Evolutionary conservation across 2,888 invertebrate species (phyloP).

Genomic region (Thereva unica): DNA sequence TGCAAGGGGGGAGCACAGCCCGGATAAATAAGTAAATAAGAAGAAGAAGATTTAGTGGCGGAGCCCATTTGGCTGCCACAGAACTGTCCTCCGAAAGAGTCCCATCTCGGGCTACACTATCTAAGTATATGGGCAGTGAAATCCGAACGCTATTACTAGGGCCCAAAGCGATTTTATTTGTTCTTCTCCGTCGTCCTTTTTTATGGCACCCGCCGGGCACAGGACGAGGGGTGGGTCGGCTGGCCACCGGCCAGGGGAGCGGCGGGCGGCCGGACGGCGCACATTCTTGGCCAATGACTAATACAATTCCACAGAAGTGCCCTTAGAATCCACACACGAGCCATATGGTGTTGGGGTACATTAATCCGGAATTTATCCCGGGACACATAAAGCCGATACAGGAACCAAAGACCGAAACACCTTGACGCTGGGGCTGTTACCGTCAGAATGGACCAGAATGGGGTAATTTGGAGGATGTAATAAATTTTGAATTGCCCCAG

Average conservation of each 20-base stretch:
- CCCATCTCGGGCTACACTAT: slow-evolving; percentile 13
- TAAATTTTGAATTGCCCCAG: slow-evolving; percentile 41
- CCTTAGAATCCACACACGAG: slow-evolving; percentile 31
- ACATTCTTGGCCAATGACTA: slow-evolving; percentile 5
- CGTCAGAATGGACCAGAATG: slow-evolving; percentile 37
- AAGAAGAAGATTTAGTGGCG: slow-evolving; percentile 20
- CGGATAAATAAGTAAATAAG: slow-evolving; percentile 37
- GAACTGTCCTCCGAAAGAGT: slow-evolving; percentile 15
- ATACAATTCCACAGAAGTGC: slow-evolving; percentile 16
- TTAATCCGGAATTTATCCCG: slow-evolving; percentile 38
- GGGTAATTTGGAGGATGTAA: slow-evolving; percentile 39
- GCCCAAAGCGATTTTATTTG: slow-evolving; percentile 37
- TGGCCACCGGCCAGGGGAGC: slow-evolving; percentile 24
- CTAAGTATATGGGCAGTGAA: slow-evolving; percentile 14
- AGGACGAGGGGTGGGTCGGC: slow-evolving; percentile 35
- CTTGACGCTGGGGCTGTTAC: slow-evolving; percentile 28
- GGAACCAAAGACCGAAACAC: slow-evolving; percentile 40
- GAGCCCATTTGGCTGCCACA: slow-evolving; percentile 32
- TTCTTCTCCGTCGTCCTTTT: slow-evolving; percentile 30
- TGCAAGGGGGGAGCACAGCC: slow-evolving; percentile 26
- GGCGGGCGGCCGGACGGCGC: slow-evolving; percentile 29
- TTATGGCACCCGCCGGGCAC: slow-evolving; percentile 33
- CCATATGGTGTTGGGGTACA: slow-evolving; percentile 31
- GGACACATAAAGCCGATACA: slow-evolving; percentile 36
- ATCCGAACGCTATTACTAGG: slow-evolving; percentile 28